These are phyloP conservation scores for Hylomyscus alleni DNA, from an alignment of 2,797 vertebrate genomes.

Conservation along the genomic window DNA sequence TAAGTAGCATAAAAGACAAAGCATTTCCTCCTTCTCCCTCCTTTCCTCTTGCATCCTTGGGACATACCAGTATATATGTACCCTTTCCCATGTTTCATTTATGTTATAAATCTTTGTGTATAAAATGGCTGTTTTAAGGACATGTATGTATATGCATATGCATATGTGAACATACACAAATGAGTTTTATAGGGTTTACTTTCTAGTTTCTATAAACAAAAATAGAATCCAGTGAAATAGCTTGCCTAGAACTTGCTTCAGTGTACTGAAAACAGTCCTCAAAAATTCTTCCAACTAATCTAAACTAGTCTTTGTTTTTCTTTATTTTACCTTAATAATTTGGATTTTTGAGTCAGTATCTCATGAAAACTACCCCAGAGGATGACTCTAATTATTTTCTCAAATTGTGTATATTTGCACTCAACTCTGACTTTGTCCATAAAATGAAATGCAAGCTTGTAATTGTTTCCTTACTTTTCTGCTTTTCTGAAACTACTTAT, in stretches of 20 bases:
- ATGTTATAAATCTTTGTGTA: neutral
- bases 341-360: neutral
- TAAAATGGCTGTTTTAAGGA: neutral
- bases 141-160: neutral
- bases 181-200: neutral
- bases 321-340: neutral
- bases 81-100: neutral
- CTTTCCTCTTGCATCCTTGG: neutral
- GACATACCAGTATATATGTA: neutral
- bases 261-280: neutral
- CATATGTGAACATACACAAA: neutral
- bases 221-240: constrained; percentile 3
- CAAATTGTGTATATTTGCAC: neutral
- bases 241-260: neutral
- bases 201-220: constrained; percentile 24
- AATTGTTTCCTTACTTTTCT: constrained; percentile 45
- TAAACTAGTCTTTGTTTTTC: neutral
- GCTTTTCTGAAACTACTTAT: constrained; percentile 15
- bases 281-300: neutral
- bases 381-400: constrained; percentile 61
- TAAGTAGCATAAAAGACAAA: neutral
- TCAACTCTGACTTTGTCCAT: constrained; percentile 11
- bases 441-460: constrained; percentile 38
- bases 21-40: neutral
- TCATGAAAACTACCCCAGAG: neutral